These are phyloP conservation scores for Pimpla rufipes DNA, from an alignment of 2,888 invertebrate species.

Conservation along the genomic window DNA sequence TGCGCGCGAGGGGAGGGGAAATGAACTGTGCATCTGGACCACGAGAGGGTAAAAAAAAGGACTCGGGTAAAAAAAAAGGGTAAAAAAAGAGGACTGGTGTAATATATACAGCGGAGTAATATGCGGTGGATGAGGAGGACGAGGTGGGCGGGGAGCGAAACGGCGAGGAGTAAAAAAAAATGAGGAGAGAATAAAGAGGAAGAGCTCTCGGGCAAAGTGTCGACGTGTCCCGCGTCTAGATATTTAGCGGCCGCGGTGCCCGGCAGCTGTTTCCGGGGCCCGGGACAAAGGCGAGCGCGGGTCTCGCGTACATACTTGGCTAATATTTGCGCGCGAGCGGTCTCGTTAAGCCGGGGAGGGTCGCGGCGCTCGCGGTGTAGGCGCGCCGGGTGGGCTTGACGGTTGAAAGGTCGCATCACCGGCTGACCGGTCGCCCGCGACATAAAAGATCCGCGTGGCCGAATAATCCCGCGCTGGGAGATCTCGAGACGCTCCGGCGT, in stretches of 20 bases:
- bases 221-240: conserved; percentile 12
- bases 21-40: not conserved
- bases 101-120: not conserved
- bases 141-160: not conserved
- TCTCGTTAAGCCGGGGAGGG: conserved; percentile 60
- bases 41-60: conserved; percentile 20
- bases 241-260: conserved; percentile 28
- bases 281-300: conserved; percentile 39
- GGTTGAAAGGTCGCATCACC: conserved; percentile 32
- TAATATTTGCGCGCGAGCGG: conserved; percentile 67
- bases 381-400: conserved; percentile 49
- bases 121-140: not conserved
- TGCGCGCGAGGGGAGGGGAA: not conserved
- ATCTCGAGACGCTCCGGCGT: too few relatives aligned
- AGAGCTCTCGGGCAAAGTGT: conserved; percentile 34
- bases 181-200: conserved; percentile 27
- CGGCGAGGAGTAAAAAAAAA: not conserved
- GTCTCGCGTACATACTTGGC: conserved; percentile 51
- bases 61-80: conserved; percentile 15
- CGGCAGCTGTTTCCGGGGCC: conserved; percentile 15
- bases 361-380: too few relatives aligned
- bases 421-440: too few relatives aligned
- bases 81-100: not conserved
- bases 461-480: too few relatives aligned
- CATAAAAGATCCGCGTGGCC: too few relatives aligned